Conservation (phyloP, 2,888 invertebrate genomes). For the Craniophora ligustri region DNA sequence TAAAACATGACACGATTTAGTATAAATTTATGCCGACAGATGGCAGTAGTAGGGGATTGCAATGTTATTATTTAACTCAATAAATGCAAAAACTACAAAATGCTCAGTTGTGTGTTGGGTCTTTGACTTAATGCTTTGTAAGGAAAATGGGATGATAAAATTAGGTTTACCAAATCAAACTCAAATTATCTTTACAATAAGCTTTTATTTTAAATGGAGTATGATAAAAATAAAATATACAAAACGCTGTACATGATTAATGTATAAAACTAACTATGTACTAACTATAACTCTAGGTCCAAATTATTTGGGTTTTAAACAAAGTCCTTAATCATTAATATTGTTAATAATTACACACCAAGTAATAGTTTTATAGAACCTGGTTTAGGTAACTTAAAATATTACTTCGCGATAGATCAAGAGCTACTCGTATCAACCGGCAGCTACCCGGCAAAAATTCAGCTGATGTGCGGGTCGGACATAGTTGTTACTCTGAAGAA, state of each 20-base stretch:
- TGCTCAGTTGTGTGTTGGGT: too few relatives aligned
- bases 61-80: too few relatives aligned
- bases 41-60: slow-evolving; percentile 7
- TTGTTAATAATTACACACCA: slow-evolving; percentile 11
- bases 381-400: slow-evolving; percentile 37
- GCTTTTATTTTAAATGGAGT: slow-evolving; percentile 47
- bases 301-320: background rate
- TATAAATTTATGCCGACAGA: slow-evolving; percentile 5
- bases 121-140: too few relatives aligned
- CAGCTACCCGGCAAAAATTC: too few relatives aligned
- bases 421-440: too few relatives aligned
- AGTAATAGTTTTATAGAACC: background rate
- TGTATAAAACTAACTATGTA: slow-evolving; percentile 34
- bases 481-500: too few relatives aligned
- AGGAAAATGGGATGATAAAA: too few relatives aligned
- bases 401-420: slow-evolving; percentile 26
- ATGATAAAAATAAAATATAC: slow-evolving; percentile 46
- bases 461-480: too few relatives aligned
- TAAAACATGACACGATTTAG: too few relatives aligned
- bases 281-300: background rate
- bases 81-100: too few relatives aligned
- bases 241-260: slow-evolving; percentile 68
- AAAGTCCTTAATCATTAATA: slow-evolving; percentile 21
- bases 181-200: slow-evolving; percentile 10
- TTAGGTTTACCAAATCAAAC: too few relatives aligned